Evolutionary conservation across 2,113 vertebrate species (phyloP), one percentile per base, ranked within the genome.

Genomic region (Bufo bufo): DNA sequence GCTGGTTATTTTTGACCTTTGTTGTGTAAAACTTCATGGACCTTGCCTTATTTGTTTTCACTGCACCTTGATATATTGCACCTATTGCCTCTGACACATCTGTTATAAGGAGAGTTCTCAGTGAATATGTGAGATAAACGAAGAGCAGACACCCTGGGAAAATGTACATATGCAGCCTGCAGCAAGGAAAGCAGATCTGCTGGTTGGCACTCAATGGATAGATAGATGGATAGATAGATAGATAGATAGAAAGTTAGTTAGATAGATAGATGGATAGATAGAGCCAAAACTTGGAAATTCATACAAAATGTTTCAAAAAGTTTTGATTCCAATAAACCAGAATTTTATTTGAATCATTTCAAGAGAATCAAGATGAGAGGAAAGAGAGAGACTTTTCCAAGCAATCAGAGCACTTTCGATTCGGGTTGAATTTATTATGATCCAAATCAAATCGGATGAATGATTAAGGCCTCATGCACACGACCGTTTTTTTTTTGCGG

Each of bases 201-300:
- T 33, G 33, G 33, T 33, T 33, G 0, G 33, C 33, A 3, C n/a
- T 23, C 8, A 20, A 66, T 66, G 9, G 20, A 66, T 65, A 9
- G 19, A 65, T n/a, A 66, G 63, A 66, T n/a, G n/a, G 63, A 66
- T 66, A n/a, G 20, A n/a, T 66, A 23, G 63, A 66, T 66, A 23
- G 19, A 66, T 66, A 66, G 63, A 66, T 66, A 66, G 63, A 65
- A n/a, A 65, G 63, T n/a, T 65, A 65, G 63, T n/a, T 65, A 65
- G 63, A 65, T 65, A 23, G 63, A 65, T 65, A 65, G 63, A 63
- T 19, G 9, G 1, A 61, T 19, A 61, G 17, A 16, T 61, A 19
- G 59, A 61, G 4, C 33, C 33, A 33, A 33, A 33, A 33, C 33
- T 33, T 33, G 33, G 33, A 33, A 33, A 33, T 33, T 33, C 33